Evolutionary conservation across 1,140 invertebrate species (phyloP).

Genomic region (Prorops nasuta): DNA sequence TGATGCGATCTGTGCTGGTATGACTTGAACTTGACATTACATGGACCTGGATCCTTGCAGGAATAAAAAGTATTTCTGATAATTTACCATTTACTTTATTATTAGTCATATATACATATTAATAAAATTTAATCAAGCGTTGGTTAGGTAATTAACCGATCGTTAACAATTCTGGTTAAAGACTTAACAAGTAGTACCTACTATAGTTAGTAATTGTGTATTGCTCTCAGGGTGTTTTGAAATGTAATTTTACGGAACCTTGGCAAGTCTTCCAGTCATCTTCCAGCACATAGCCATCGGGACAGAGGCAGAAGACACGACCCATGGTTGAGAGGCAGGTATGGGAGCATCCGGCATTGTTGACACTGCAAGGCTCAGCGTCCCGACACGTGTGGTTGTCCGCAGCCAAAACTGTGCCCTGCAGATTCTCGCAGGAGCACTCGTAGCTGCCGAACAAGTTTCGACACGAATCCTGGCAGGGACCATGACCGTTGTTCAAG

Average conservation of each 20-base stretch:
- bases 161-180: too few relatives aligned
- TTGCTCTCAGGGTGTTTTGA: too few relatives aligned
- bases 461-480: slow-evolving; percentile 67
- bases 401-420: slow-evolving; percentile 58
- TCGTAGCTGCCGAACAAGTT: slow-evolving; percentile 65
- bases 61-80: too few relatives aligned
- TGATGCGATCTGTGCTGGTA: too few relatives aligned
- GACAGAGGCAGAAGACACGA: slow-evolving; percentile 66
- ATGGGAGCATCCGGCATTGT: slow-evolving; percentile 63
- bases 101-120: too few relatives aligned
- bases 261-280: slow-evolving; percentile 62
- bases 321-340: slow-evolving; percentile 65
- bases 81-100: too few relatives aligned
- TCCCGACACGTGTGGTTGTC: slow-evolving; percentile 62
- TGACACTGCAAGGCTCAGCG: slow-evolving; percentile 62
- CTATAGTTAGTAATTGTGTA: too few relatives aligned
- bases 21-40: too few relatives aligned
- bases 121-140: too few relatives aligned
- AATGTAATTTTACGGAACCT: slow-evolving; percentile 45
- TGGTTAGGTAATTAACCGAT: too few relatives aligned
- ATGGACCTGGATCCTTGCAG: too few relatives aligned
- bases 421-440: slow-evolving; percentile 62
- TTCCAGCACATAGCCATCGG: slow-evolving; percentile 60
- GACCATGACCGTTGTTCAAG: slow-evolving; percentile 64
- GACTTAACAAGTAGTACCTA: too few relatives aligned